These are phyloP conservation scores for Pediacus dermestoides DNA, from an alignment of 2,888 invertebrate species.

Conservation along the genomic window DNA sequence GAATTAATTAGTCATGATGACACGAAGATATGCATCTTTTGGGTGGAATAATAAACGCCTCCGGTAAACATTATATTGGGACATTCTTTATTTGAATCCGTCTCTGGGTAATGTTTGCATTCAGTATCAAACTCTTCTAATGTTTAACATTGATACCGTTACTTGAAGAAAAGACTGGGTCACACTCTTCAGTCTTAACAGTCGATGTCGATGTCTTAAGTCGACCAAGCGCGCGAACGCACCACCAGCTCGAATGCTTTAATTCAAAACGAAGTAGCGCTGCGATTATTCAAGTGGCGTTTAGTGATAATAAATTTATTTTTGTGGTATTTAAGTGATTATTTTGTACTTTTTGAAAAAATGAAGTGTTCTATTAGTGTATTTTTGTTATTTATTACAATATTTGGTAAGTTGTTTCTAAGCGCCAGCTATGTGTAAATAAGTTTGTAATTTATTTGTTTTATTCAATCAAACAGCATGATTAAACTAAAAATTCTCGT, in stretches of 20 bases:
- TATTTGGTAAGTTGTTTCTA: slow-evolving; percentile 31
- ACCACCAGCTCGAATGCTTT: slow-evolving; percentile 18
- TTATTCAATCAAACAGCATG: too few species aligned
- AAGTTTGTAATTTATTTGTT: too few species aligned
- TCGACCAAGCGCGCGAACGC: neutral
- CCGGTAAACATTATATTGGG: too few species aligned
- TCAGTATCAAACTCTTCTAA: slow-evolving; percentile 19
- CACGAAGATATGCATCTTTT: too few species aligned
- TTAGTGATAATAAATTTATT: too few species aligned
- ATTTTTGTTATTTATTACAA: slow-evolving; percentile 33
- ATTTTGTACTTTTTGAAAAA: slow-evolving; percentile 15
- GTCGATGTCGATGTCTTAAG: slow-evolving; percentile 15
- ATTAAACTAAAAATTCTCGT: too few species aligned
- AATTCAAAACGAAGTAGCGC: too few species aligned
- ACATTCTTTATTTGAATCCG: too few species aligned
- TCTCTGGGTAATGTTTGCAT: slow-evolving; percentile 3
- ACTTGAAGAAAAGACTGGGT: slow-evolving; percentile 32
- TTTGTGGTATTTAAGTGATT: slow-evolving; percentile 19
- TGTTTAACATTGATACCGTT: slow-evolving; percentile 39
- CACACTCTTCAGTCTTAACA: slow-evolving; percentile 27
- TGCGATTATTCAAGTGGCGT: too few species aligned
- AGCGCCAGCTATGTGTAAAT: too few species aligned
- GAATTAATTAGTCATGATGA: too few species aligned
- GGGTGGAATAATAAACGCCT: too few species aligned
- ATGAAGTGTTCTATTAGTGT: slow-evolving; percentile 36